These are phyloP conservation scores for Terebella lapidaria DNA, from an alignment of 2,888 invertebrate genomes.

Conservation along the genomic window DNA sequence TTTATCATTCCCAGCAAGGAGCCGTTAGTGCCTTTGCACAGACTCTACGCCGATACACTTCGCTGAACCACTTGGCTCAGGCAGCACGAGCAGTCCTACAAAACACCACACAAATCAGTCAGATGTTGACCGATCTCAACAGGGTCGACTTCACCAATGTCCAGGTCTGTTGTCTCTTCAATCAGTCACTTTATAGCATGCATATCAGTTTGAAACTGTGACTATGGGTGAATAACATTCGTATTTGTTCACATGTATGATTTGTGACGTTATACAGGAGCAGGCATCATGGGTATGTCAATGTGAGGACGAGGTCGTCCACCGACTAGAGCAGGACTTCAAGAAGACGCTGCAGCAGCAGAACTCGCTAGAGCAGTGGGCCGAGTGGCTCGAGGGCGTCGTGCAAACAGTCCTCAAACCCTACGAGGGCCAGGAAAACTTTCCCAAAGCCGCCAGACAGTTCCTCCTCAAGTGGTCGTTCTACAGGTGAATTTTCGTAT, in stretches of 20 bases:
- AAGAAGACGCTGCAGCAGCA: slow-evolving; percentile 65
- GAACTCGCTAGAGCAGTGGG: slow-evolving; percentile 94
- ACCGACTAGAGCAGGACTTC: slow-evolving; percentile 86
- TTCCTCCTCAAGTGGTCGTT: slow-evolving; percentile 98
- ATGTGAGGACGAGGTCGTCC: slow-evolving; percentile 80
- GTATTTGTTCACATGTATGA: neutral
- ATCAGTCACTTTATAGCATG: neutral
- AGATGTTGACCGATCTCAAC: slow-evolving; percentile 94
- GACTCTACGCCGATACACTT: slow-evolving; percentile 90
- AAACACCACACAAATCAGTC: slow-evolving; percentile 88
- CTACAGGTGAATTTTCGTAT: slow-evolving; percentile 73
- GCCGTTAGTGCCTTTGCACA: slow-evolving; percentile 90
- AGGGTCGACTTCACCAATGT: slow-evolving; percentile 97
- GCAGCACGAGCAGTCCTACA: slow-evolving; percentile 92
- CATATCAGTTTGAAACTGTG: neutral
- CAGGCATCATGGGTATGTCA: slow-evolving; percentile 97
- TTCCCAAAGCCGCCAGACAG: slow-evolving; percentile 61
- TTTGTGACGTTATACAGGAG: slow-evolving; percentile 44
- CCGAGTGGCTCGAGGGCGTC: slow-evolving; percentile 90
- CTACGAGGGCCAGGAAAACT: slow-evolving; percentile 65
- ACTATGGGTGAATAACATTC: neutral
- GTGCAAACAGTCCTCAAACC: slow-evolving; percentile 84
- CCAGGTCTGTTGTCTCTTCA: slow-evolving; percentile 57
- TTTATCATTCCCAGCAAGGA: no score
- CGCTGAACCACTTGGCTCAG: slow-evolving; percentile 92